Evolutionary conservation across 2,888 invertebrate genomes (phyloP), one percentile per base, ranked within the genome.

Genomic region (Drymonia ruficornis): DNA sequence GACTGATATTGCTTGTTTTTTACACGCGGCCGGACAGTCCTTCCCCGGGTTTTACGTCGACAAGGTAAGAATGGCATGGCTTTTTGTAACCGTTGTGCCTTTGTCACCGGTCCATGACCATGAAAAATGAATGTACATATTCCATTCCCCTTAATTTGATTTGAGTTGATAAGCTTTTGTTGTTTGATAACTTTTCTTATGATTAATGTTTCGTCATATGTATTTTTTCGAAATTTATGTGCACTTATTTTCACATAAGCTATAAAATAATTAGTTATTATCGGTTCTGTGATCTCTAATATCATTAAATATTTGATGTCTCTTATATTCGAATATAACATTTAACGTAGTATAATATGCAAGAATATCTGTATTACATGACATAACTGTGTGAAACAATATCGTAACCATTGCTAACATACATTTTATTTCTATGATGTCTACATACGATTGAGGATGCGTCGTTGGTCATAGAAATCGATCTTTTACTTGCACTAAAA

Each of bases 31-130:
- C 65, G 81, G 76, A 76, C 86, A 92, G 92, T 88, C 91, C 48
- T 92, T 92, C 68, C 91, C 91, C 52, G 92, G 92, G 63, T 92
- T 93, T 84, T 92, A 91, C 83, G 78, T 90, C 83, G 91, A 91
- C 53, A 87, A 92, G 91, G 91, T 92, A 91, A 91, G 91, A 74
- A 38, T 52, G 44, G 53, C 62, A 61, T 63, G 56, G 63, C 74
- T 61, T 65, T 63, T 59, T 73, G 60, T 67, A 56, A 52, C 18
- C 36, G 46, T 52, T 53, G 40, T 49, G 28, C 49, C 49, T 49
- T 59, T 59, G 51, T 59, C 43, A 44, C 49, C 49, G 50, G 50
- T 56, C 59, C 51, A 53, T 62, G 29, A 15, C 31, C 47, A 43
- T 50, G 47, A 59, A 59, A 46, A 47, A 52, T 43, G 12, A 31